Conservation (phyloP, 30 jellyfish, hydroid and myxozoan species). For the Turritopsis rubra region DNA sequence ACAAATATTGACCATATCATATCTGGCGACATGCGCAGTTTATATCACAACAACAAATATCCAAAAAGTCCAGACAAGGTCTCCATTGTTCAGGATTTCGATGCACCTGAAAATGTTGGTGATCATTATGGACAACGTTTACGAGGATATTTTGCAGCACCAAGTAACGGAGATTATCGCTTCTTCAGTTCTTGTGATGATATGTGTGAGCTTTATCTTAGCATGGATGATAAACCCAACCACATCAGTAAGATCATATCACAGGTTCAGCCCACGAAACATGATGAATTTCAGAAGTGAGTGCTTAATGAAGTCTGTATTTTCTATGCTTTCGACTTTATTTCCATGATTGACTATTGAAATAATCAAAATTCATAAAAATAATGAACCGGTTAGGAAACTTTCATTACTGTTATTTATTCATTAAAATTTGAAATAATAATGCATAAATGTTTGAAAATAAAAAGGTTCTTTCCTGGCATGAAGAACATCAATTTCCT, state of each 20-base stretch:
- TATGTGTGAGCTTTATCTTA: slow-evolving; percentile 70
- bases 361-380: too few relatives aligned
- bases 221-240: slow-evolving; percentile 74
- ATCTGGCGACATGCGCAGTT: slow-evolving; percentile 69
- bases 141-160: slow-evolving; percentile 80
- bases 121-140: slow-evolving; percentile 83
- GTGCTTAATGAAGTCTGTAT: too few relatives aligned
- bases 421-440: too few relatives aligned
- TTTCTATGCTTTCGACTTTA: too few relatives aligned
- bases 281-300: slow-evolving; percentile 67
- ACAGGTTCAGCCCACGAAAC: slow-evolving; percentile 74
- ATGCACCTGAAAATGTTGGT: slow-evolving; percentile 70
- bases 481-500: too few relatives aligned
- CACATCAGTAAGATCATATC: slow-evolving; percentile 71
- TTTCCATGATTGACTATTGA: too few relatives aligned
- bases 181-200: slow-evolving; percentile 88
- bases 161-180: slow-evolving; percentile 64
- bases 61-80: slow-evolving; percentile 75
- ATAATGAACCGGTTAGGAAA: neutral
- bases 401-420: too few relatives aligned
- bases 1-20: slow-evolving; percentile 49
- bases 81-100: slow-evolving; percentile 66
- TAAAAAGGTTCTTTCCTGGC: too few relatives aligned
- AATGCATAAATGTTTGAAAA: too few relatives aligned
- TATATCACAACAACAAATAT: slow-evolving; percentile 51